These are phyloP conservation scores for Acipenser oxyrinchus DNA, from an alignment of 2,797 vertebrate genomes.

Conservation along the genomic window DNA sequence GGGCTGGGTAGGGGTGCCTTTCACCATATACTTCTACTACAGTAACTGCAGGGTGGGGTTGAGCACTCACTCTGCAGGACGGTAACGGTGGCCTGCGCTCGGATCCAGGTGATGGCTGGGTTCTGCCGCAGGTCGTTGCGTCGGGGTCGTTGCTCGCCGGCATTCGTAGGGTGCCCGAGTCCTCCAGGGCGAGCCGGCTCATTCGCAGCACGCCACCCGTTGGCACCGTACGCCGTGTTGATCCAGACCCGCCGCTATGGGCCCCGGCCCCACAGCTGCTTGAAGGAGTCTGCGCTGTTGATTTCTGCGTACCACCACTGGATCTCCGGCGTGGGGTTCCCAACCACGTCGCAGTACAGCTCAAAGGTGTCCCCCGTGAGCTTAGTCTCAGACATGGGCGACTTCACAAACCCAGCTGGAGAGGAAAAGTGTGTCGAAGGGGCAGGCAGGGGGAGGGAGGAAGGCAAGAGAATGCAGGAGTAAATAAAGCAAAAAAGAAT, in stretches of 20 bases:
- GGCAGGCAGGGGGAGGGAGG: background rate
- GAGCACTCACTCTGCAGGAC: slow-evolving; percentile 97
- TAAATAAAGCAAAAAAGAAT: no score
- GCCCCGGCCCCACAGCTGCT: slow-evolving; percentile 95
- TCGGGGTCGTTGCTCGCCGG: slow-evolving; percentile 94
- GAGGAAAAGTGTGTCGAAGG: slow-evolving; percentile 47
- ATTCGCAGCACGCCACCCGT: slow-evolving; percentile 93
- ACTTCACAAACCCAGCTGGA: slow-evolving; percentile 99
- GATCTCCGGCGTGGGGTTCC: slow-evolving; percentile 96
- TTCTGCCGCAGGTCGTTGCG: slow-evolving; percentile 97
- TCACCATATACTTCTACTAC: slow-evolving; percentile 71
- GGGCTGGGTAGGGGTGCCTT: slow-evolving; percentile 23
- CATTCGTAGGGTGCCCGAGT: slow-evolving; percentile 98
- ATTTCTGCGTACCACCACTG: slow-evolving; percentile 98
- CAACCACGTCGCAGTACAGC: slow-evolving; percentile 98
- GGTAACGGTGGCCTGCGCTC: slow-evolving; percentile 96
- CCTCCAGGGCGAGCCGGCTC: slow-evolving; percentile 89
- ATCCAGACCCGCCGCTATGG: slow-evolving; percentile 88
- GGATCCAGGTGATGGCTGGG: slow-evolving; percentile 96
- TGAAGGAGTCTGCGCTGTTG: slow-evolving; percentile 97
- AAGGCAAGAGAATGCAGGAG: slow-evolving; percentile 12
- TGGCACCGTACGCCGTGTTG: slow-evolving; percentile 89
- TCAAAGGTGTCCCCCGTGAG: slow-evolving; percentile 98
- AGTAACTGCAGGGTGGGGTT: slow-evolving; percentile 55
- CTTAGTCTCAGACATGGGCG: slow-evolving; percentile 98